These are phyloP conservation scores for Lycocerus yunnanus DNA, from an alignment of 2,888 invertebrate genomes.

Conservation along the genomic window DNA sequence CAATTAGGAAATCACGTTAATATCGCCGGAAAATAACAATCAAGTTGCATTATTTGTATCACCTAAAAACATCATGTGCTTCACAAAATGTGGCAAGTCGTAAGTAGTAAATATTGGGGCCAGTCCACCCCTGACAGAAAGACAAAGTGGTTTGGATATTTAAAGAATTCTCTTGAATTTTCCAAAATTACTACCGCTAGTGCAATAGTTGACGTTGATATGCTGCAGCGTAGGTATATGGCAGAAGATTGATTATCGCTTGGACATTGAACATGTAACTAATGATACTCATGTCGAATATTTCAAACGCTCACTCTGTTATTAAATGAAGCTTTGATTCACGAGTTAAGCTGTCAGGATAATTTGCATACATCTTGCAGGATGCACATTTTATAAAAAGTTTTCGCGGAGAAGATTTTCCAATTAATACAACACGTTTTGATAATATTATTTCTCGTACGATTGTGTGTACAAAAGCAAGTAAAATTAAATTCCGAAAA, in stretches of 20 bases:
- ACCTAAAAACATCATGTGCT: too few species aligned
- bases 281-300: not conserved
- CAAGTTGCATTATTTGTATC: too few species aligned
- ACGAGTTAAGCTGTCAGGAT: not conserved
- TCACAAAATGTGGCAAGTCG: too few species aligned
- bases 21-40: too few species aligned
- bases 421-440: not conserved
- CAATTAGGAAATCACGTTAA: too few species aligned
- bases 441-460: not conserved
- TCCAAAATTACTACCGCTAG: not conserved
- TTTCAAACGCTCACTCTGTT: not conserved
- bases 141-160: not conserved
- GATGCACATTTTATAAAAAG: not conserved
- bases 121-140: not conserved
- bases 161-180: not conserved
- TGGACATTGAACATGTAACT: not conserved
- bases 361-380: not conserved
- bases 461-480: not conserved
- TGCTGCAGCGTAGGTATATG: not conserved
- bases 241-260: not conserved
- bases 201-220: not conserved
- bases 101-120: too few species aligned
- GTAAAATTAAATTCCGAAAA: constrained; percentile 1
- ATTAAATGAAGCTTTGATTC: not conserved
- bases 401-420: not conserved